phyloP scores from a whole-genome alignment of 2,113 vertebrate genomes.

The Ailuropoda melanoleuca region DNA sequence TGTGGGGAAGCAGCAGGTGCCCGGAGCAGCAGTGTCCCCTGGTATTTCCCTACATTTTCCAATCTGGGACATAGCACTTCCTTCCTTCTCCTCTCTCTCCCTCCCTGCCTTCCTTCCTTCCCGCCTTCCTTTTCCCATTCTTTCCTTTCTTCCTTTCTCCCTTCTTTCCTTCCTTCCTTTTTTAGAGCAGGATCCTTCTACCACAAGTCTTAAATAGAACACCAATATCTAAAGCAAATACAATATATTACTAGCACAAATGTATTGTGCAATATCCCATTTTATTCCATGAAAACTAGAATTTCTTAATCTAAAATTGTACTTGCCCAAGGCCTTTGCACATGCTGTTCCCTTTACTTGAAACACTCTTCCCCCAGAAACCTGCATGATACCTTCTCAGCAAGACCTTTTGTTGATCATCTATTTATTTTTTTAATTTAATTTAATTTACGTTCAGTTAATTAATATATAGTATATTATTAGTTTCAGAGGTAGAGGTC shows the following conservation, averaged over 20 bases:
- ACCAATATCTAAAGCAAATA: neutral
- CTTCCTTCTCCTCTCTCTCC: too few relatives aligned
- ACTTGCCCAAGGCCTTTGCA: neutral
- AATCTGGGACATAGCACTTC: neutral
- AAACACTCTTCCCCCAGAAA: neutral
- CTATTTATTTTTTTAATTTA: neutral
- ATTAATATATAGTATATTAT: neutral
- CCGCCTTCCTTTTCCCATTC: neutral
- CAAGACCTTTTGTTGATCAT: neutral
- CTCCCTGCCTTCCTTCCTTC: rapidly evolving
- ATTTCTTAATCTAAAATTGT: neutral
- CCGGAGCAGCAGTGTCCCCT: neutral
- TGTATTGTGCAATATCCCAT: neutral
- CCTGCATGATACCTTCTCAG: neutral
- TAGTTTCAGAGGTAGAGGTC: neutral
- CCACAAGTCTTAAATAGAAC: neutral
- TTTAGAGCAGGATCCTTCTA: neutral
- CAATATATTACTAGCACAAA: neutral
- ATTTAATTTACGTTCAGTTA: neutral
- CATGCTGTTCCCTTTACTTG: neutral
- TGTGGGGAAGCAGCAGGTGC: neutral
- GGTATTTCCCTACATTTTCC: neutral
- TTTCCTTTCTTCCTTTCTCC: neutral
- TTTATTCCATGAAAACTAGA: neutral
- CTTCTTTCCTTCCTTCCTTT: neutral